phyloP scores from a whole-genome alignment of 1,140 invertebrate species.

The Danaus plexippus region DNA sequence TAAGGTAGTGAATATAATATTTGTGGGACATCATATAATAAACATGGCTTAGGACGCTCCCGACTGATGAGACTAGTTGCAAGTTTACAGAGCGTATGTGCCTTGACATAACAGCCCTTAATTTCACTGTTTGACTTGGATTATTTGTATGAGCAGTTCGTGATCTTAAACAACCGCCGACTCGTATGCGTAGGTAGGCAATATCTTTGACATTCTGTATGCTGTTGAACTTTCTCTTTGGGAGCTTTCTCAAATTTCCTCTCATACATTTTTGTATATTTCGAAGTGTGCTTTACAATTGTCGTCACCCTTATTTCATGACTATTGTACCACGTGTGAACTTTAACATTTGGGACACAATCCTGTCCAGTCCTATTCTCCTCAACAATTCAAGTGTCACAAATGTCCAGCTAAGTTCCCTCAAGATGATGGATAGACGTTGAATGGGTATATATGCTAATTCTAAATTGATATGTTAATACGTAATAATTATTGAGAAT shows the following conservation, averaged over 20 bases:
- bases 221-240: too few relatives aligned
- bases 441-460: slow-evolving; percentile 62
- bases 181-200: slow-evolving; percentile 34
- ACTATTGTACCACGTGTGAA: slow-evolving; percentile 42
- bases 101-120: slow-evolving; percentile 39
- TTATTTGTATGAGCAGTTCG: slow-evolving; percentile 42
- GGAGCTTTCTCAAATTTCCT: too few relatives aligned
- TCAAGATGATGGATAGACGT: slow-evolving; percentile 50
- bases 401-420: slow-evolving; percentile 42
- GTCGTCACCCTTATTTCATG: too few relatives aligned
- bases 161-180: slow-evolving; percentile 34
- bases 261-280: too few relatives aligned
- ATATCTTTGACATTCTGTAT: too few relatives aligned
- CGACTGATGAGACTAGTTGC: slow-evolving; percentile 35
- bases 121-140: slow-evolving; percentile 44
- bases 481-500: slow-evolving; percentile 48
- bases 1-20: too few relatives aligned
- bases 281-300: too few relatives aligned
- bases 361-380: slow-evolving; percentile 20
- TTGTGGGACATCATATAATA: too few relatives aligned
- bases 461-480: slow-evolving; percentile 62
- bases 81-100: slow-evolving; percentile 34
- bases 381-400: slow-evolving; percentile 56
- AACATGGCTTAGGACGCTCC: background rate
- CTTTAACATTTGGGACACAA: slow-evolving; percentile 22